phyloP scores from a whole-genome alignment of 2,113 vertebrate species.

The Lasiurus cinereus region DNA sequence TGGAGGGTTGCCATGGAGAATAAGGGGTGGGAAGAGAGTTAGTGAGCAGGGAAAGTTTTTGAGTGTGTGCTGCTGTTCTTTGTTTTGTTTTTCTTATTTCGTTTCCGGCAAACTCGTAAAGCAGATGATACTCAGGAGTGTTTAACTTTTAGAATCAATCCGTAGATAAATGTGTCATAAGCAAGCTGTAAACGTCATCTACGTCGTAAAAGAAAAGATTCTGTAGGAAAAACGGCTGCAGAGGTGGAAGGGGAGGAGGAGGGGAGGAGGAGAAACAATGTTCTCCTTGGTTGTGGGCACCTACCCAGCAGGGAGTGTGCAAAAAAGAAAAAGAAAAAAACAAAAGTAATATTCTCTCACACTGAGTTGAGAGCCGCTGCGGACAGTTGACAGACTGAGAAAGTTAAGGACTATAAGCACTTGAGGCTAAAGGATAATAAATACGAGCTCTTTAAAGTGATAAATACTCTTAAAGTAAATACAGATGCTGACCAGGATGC shows the following conservation, averaged over 20 bases:
- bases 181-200: not conserved
- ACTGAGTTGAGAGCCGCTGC: not conserved
- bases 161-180: not conserved
- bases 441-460: not conserved
- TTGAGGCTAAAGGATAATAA: not conserved
- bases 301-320: too few species aligned
- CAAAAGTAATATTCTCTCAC: not conserved
- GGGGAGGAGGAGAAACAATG: not conserved
- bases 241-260: not conserved
- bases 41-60: not conserved
- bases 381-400: not conserved
- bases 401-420: not conserved
- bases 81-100: not conserved
- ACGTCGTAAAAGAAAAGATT: not conserved
- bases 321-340: too few species aligned
- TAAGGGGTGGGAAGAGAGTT: not conserved
- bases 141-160: not conserved
- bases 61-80: too few species aligned
- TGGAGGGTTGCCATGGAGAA: not conserved
- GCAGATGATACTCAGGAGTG: not conserved
- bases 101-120: not conserved
- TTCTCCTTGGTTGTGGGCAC: too few species aligned
- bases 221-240: not conserved
- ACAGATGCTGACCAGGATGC: not conserved
- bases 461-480: conserved; percentile 26